These are phyloP conservation scores for Machimus atricapillus DNA, from an alignment of 2,888 invertebrate species.

Conservation along the genomic window DNA sequence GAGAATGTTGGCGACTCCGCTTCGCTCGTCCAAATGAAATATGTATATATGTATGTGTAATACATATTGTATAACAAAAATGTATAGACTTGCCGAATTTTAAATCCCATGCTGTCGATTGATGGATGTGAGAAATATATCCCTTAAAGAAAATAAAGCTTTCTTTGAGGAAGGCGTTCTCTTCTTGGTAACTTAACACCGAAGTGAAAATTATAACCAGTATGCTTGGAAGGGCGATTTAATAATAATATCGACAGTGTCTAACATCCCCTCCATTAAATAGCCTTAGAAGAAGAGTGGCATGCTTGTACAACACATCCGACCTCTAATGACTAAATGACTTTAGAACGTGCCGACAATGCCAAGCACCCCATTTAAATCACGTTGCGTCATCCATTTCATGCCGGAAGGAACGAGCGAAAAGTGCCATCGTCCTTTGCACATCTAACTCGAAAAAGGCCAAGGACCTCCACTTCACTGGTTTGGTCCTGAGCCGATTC, in stretches of 20 bases:
- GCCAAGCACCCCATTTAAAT: background rate
- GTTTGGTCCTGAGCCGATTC: background rate
- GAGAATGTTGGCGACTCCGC: too few species aligned
- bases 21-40: too few species aligned
- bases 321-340: constrained; percentile 19
- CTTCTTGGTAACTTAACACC: background rate
- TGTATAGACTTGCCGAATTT: too few species aligned
- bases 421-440: background rate
- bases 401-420: background rate
- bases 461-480: background rate
- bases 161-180: background rate
- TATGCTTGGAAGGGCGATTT: background rate
- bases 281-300: background rate
- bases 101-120: too few species aligned
- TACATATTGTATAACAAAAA: too few species aligned
- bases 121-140: background rate
- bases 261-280: background rate
- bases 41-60: too few species aligned
- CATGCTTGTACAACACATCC: background rate
- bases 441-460: background rate
- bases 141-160: background rate
- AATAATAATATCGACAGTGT: background rate
- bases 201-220: background rate
- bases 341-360: constrained; percentile 15
- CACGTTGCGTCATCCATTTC: constrained; percentile 14